phyloP scores from a whole-genome alignment of 1,140 invertebrate genomes.

The Cotesia vestalis region DNA sequence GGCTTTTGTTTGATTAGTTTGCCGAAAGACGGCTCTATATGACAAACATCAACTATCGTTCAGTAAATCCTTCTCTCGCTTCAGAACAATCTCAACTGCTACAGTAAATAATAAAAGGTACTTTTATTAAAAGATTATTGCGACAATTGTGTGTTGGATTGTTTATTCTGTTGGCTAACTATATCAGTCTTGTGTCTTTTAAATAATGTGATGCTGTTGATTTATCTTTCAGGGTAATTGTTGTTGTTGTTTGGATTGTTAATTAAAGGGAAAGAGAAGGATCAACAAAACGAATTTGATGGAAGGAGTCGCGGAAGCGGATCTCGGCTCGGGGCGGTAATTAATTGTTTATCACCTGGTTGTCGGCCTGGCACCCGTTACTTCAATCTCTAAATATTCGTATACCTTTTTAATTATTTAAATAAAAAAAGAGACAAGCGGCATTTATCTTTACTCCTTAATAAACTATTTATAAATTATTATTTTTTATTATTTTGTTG shows the following conservation, averaged over 20 bases:
- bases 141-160: not conserved
- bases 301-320: not conserved
- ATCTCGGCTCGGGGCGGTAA: not conserved
- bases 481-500: too few relatives aligned
- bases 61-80: not conserved
- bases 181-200: constrained; percentile 27
- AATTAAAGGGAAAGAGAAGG: not conserved
- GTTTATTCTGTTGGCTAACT: constrained; percentile 8
- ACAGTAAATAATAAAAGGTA: too few relatives aligned
- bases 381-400: constrained; percentile 21
- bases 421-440: constrained; percentile 14
- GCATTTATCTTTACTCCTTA: not conserved
- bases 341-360: constrained; percentile 15
- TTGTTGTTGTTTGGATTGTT: not conserved
- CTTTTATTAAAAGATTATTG: constrained; percentile 18
- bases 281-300: constrained; percentile 5
- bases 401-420: constrained; percentile 12
- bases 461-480: not conserved
- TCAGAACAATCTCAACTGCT: not conserved
- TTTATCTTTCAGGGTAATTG: constrained; percentile 5
- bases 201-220: constrained; percentile 17
- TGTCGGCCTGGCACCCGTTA: constrained; percentile 15
- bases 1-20: constrained; percentile 4
- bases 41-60: not conserved
- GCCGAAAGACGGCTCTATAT: not conserved